phyloP scores from a whole-genome alignment of 2,888 invertebrate species.

The Cantharis rustica region DNA sequence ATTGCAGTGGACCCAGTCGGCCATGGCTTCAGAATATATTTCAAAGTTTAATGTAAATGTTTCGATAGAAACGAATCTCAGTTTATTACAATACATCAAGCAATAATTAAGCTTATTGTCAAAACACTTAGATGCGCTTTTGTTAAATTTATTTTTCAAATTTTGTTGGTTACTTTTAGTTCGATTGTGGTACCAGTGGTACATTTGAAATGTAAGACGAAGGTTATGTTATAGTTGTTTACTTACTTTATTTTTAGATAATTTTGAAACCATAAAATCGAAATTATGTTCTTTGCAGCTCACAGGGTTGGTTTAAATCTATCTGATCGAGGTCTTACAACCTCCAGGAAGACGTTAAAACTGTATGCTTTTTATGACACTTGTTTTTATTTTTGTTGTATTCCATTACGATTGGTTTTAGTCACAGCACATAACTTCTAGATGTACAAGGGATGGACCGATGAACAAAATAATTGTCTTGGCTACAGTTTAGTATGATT shows the following conservation, averaged over 20 bases:
- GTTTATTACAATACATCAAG: not conserved
- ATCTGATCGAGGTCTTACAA: too few relatives aligned
- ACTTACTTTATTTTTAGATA: too few relatives aligned
- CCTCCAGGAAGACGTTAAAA: too few relatives aligned
- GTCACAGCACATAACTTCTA: constrained; percentile 53
- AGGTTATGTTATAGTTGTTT: not conserved
- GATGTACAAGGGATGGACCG: constrained; percentile 57
- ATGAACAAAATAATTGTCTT: constrained; percentile 49
- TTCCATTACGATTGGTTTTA: constrained; percentile 7
- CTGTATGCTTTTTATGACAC: not conserved
- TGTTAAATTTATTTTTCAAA: not conserved
- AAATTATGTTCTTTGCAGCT: constrained; percentile 25
- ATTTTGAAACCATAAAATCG: not conserved
- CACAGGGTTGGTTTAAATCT: constrained; percentile 46
- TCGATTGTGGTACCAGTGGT: not conserved
- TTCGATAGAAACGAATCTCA: not conserved
- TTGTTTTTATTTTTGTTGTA: constrained; percentile 2
- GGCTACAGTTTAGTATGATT: too few relatives aligned
- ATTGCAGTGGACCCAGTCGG: constrained; percentile 52
- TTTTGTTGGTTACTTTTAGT: not conserved
- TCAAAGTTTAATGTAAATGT: not conserved
- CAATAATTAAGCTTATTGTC: not conserved
- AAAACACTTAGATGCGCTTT: not conserved
- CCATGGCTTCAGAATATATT: constrained; percentile 27
- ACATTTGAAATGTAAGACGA: not conserved